Evolutionary conservation across 1,140 invertebrate species (phyloP), one percentile per base, ranked within the genome.

Genomic region (Cydia pomonella): DNA sequence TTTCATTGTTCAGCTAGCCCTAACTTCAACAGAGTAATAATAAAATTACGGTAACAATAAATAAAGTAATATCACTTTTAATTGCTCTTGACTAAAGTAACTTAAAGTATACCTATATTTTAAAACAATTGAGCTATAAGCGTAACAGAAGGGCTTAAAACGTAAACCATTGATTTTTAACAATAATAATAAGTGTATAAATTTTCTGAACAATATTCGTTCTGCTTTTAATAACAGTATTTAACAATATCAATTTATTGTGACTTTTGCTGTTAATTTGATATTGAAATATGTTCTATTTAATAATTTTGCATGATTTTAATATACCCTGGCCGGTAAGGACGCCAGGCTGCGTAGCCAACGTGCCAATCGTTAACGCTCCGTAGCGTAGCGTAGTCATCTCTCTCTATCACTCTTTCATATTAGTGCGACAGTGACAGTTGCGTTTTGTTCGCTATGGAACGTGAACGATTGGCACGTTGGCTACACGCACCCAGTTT

Each of bases 11-110:
- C 41, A 73, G 18, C 72, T 21, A 47, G 47, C 47, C 25, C 21
- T 50, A 1, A 73, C 64, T 69, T 13, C n/a, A 47, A 50, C 41
- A 18, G 12, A 72, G 29, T 73, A 1, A n/a, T 18, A 73, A 73
- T 41, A 47, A 73, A 25, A 47, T 41, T 50, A 73, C 29, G 23
- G 41, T 50, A 73, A 50, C 23, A 73, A 73, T 50, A 72, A 53
- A 50, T 73, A 72, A 72, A 38, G 6, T 73, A 73, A 73, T 73
- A 73, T 73, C 72, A 73, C 72, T 38, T n/a, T 72, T 25, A 53
- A 29, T 53, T 73, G 41, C 47, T 53, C 23, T 53, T 12, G 27
- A 16, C 23, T 47, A 50, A 50, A 53, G 16, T 69, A 69, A 69
- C 64, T 18, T 69, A 66, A 66, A 50, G 25, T 29, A 23, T 25